Conservation (phyloP, 2,113 vertebrate species). For the Todiramphus chloris region DNA sequence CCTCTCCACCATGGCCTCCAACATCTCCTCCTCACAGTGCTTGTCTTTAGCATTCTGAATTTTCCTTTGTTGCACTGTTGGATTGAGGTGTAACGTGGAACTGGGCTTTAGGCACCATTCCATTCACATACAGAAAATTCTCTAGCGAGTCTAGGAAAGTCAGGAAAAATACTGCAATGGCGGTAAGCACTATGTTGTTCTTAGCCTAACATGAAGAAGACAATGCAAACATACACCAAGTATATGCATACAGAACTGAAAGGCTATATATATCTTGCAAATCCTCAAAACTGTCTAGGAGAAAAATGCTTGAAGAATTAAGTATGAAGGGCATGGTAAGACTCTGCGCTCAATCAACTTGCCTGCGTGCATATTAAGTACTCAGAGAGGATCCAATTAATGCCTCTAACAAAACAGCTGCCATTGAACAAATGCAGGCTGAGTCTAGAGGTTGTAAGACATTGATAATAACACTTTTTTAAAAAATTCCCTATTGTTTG, state of each 20-base stretch:
- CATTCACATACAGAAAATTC: neutral
- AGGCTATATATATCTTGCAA: neutral
- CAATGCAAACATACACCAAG: neutral
- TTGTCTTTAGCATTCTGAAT: neutral
- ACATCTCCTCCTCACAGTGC: rapidly evolving
- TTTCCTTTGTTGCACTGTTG: neutral
- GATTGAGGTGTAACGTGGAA: neutral
- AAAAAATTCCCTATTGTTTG: neutral
- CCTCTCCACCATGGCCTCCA: neutral
- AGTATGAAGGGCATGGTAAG: neutral
- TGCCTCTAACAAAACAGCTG: neutral
- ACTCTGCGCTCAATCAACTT: neutral
- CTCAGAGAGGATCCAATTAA: neutral
- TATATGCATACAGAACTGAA: neutral
- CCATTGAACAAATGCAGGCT: neutral
- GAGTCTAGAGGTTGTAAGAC: neutral
- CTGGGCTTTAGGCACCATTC: too few relatives aligned
- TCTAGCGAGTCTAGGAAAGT: neutral
- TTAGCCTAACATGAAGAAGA: neutral
- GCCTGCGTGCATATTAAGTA: neutral
- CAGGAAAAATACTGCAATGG: neutral
- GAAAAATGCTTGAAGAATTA: neutral
- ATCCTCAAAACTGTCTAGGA: neutral
- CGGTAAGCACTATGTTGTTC: neutral
- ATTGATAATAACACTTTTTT: neutral